Conservation (phyloP, 2,888 invertebrate genomes). For the Dryomyza anilis region DNA sequence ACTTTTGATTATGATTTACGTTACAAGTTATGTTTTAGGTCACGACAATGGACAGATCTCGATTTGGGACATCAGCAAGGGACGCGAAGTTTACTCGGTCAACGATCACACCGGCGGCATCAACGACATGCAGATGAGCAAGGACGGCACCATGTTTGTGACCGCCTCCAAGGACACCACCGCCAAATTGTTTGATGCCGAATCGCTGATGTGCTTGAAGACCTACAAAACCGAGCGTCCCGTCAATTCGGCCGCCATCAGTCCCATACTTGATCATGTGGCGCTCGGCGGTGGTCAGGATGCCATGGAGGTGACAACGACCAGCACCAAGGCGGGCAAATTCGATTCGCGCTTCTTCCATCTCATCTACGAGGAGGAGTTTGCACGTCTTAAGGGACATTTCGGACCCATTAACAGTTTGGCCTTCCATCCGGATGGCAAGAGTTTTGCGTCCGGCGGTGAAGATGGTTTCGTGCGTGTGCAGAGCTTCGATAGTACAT, state of each 20-base stretch:
- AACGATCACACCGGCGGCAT: conserved; percentile 86
- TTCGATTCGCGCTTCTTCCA: conserved; percentile 97
- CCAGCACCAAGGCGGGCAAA: conserved; percentile 91
- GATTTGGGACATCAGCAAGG: conserved; percentile 91
- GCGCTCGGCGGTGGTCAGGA: conserved; percentile 99
- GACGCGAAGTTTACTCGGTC: conserved; percentile 77
- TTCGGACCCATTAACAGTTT: conserved; percentile 99
- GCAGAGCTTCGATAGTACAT: conserved; percentile 94
- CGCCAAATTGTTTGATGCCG: conserved; percentile 92
- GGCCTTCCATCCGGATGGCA: conserved; percentile 97
- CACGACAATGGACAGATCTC: conserved; percentile 93
- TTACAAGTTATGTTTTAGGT: too few species aligned
- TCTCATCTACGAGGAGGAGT: conserved; percentile 95
- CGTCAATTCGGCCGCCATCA: conserved; percentile 97
- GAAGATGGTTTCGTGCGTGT: conserved; percentile 98
- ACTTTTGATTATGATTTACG: too few species aligned
- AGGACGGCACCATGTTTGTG: conserved; percentile 93
- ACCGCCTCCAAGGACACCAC: conserved; percentile 97
- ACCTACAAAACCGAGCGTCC: conserved; percentile 97
- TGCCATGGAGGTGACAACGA: conserved; percentile 98
- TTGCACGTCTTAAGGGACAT: conserved; percentile 97
- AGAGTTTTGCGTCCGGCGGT: conserved; percentile 94
- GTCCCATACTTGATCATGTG: conserved; percentile 94
- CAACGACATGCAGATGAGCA: conserved; percentile 95
- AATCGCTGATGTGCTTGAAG: conserved; percentile 84